These are phyloP conservation scores for Lithophane ornitopus DNA, from an alignment of 2,888 invertebrate species.

Conservation along the genomic window DNA sequence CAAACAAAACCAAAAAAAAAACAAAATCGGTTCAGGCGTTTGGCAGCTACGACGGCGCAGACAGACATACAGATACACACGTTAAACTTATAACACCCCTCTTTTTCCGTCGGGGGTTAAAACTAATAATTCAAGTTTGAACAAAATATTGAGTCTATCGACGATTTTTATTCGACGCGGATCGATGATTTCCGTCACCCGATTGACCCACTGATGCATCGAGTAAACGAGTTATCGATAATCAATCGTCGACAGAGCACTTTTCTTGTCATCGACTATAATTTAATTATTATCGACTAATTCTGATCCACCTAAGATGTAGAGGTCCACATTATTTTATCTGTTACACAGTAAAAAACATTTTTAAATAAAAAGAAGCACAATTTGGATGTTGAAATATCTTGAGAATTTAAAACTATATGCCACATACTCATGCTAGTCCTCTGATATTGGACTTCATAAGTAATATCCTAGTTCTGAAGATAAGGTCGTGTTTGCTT, in stretches of 20 bases:
- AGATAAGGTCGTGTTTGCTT: conserved; percentile 16
- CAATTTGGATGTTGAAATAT: background rate
- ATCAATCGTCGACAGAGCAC: background rate
- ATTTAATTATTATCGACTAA: background rate
- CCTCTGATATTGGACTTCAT: background rate
- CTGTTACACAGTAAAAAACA: background rate
- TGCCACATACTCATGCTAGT: background rate
- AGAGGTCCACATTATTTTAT: background rate
- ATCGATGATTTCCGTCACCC: background rate
- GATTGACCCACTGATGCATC: background rate
- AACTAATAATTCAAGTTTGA: background rate
- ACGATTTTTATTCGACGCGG: background rate
- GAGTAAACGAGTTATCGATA: background rate
- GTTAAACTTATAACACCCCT: no score
- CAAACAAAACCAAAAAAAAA: no score
- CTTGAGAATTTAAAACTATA: background rate
- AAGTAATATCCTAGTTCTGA: conserved; percentile 22
- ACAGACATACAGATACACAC: no score
- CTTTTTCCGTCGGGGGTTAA: no score
- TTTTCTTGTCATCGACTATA: background rate
- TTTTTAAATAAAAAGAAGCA: background rate
- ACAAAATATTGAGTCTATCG: no score
- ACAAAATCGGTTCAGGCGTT: no score
- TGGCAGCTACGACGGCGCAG: no score
- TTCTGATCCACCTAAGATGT: background rate